Base-by-base conservation (phyloP, 2,888 invertebrate genomes). In the Caenorhabditis drosophilae region DNA sequence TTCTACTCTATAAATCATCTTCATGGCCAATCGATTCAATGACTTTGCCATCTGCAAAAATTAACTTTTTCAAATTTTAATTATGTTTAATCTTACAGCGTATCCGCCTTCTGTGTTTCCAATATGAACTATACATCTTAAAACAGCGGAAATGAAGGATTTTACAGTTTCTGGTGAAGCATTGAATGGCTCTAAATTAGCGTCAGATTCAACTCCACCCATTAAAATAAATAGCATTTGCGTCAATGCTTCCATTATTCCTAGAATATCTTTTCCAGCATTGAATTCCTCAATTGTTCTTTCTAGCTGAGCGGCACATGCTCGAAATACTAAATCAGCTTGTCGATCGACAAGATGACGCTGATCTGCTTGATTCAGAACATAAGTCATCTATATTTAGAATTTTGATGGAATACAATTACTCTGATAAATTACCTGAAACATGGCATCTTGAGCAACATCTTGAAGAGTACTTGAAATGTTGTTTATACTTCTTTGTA, bases 401-500 rank as follows among this genome's bases (percentile, higher is more conserved):
- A n/a, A n/a, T n/a, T n/a, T n/a, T n/a, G n/a, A n/a, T n/a, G n/a
- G n/a, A n/a, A n/a, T n/a, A n/a, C n/a, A n/a, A n/a, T n/a, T n/a
- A n/a, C n/a, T n/a, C n/a, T n/a, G n/a, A n/a, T n/a, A n/a, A n/a
- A n/a, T n/a, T 15, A 66, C 66, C 27, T 67, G 61, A 38, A 59
- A 67, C 38, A 66, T 56, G 7, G 75, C 73, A 27, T 76, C 76
- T 20, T 67, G 64, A 2, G 71, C 73, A 27, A 71, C 61, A 23
- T 71, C 74, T 6, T 64, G 31, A n/a, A 67, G 31, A 11, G 57
- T 61, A 22, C 64, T 67, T 11, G 75, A 75, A 7, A 77, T 60
- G 51, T 77, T 77, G 50, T 75, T 71, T 47, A 79, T 75, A 22
- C 69, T 73, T 45, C 75, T 53, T 36, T 76, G 71, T 16, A 78